These are phyloP conservation scores for Eupleurogrammus muticus DNA, from an alignment of 2,797 vertebrate species.

Conservation along the genomic window DNA sequence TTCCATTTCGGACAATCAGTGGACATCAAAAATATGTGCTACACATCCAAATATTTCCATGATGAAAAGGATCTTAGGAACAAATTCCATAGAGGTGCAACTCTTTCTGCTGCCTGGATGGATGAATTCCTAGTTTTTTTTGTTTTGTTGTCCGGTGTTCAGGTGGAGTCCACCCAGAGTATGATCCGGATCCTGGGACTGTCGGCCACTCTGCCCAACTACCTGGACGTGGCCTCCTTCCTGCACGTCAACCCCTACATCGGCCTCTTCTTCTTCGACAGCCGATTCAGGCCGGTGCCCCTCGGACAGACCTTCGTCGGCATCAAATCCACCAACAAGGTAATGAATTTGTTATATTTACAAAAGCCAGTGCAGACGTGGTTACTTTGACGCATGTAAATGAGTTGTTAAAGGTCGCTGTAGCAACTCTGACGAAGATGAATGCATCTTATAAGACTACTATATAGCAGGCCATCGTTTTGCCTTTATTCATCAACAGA, in stretches of 20 bases:
- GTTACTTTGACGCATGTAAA: background rate
- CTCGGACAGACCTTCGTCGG: constrained; percentile 96
- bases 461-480: background rate
- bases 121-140: background rate
- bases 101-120: background rate
- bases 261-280: constrained; percentile 97
- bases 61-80: background rate
- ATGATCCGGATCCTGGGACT: constrained; percentile 99
- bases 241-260: constrained; percentile 97
- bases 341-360: constrained; percentile 49
- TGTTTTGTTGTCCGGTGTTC: constrained; percentile 22
- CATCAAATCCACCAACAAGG: constrained; percentile 95
- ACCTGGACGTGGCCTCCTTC: constrained; percentile 94
- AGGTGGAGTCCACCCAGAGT: constrained; percentile 99
- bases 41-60: background rate
- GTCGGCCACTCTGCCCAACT: constrained; percentile 97
- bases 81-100: background rate
- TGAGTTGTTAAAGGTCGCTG: background rate
- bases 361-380: background rate
- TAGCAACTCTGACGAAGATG: background rate
- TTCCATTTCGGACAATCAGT: no score
- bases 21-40: no score
- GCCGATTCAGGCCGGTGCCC: constrained; percentile 95
- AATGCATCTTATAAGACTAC: background rate
- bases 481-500: background rate